Conservation (phyloP, 1,140 invertebrate species). For the Cyclargus thomasi region DNA sequence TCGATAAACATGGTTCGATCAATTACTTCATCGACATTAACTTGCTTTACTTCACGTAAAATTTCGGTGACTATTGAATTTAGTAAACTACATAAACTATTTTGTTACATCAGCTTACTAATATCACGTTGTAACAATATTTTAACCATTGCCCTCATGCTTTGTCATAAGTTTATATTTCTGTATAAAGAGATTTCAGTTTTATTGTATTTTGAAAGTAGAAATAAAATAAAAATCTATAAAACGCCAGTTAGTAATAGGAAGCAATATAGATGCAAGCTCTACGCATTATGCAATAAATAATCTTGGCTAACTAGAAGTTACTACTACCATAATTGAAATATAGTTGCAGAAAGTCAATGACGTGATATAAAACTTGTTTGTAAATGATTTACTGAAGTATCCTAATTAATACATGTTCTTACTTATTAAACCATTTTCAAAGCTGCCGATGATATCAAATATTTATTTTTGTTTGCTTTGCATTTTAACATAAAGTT, state of each 20-base stretch:
- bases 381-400: neutral
- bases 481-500: too few relatives aligned
- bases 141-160: too few relatives aligned
- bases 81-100: neutral
- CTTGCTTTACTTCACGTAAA: neutral
- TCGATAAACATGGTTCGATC: neutral
- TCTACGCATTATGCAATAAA: neutral
- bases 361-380: neutral
- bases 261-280: neutral
- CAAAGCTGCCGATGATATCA: too few relatives aligned
- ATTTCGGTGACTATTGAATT: neutral
- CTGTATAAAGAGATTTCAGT: neutral
- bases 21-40: conserved; percentile 2
- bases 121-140: too few relatives aligned
- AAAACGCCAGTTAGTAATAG: neutral
- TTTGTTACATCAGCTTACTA: neutral
- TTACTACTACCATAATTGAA: neutral
- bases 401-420: neutral
- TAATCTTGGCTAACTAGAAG: neutral
- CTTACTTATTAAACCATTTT: too few relatives aligned
- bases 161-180: neutral
- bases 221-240: neutral
- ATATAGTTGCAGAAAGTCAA: neutral
- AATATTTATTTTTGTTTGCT: too few relatives aligned
- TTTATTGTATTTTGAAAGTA: neutral